Evolutionary conservation across 2,888 invertebrate species (phyloP).

Genomic region (Pyrrhosoma nymphula): DNA sequence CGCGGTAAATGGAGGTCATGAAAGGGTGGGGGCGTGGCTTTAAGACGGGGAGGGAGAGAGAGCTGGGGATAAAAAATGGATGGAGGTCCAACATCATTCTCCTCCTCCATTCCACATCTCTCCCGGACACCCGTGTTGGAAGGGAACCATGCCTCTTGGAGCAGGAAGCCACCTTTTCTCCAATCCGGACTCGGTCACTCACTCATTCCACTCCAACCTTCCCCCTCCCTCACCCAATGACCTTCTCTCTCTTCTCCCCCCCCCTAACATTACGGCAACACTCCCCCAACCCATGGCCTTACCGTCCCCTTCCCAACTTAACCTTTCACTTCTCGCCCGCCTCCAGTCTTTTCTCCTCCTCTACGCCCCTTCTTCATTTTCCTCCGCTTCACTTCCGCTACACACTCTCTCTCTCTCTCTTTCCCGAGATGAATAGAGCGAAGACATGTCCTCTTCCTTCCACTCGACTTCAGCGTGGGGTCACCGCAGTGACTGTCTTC

Average conservation of each 20-base stretch:
- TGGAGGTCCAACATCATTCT: neutral
- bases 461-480: too few species aligned
- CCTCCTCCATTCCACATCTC: neutral
- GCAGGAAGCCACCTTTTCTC: conserved; percentile 56
- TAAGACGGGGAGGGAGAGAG: neutral
- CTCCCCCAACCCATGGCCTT: neutral
- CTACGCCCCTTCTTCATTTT: neutral
- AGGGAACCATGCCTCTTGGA: neutral
- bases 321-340: neutral
- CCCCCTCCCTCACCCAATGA: neutral
- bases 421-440: too few species aligned
- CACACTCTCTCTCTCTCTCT: too few species aligned
- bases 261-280: neutral
- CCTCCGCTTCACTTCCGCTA: neutral
- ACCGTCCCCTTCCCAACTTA: neutral
- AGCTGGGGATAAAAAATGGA: conserved; percentile 42
- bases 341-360: neutral
- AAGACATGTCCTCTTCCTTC: too few species aligned
- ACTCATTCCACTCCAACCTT: neutral
- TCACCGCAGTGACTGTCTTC: too few species aligned
- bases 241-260: neutral
- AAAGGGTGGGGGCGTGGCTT: neutral
- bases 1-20: neutral
- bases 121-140: neutral
- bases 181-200: conserved; percentile 11